Evolutionary conservation across 2,797 vertebrate species (phyloP), one percentile per base, ranked within the genome.

Genomic region (Xenops minutus): DNA sequence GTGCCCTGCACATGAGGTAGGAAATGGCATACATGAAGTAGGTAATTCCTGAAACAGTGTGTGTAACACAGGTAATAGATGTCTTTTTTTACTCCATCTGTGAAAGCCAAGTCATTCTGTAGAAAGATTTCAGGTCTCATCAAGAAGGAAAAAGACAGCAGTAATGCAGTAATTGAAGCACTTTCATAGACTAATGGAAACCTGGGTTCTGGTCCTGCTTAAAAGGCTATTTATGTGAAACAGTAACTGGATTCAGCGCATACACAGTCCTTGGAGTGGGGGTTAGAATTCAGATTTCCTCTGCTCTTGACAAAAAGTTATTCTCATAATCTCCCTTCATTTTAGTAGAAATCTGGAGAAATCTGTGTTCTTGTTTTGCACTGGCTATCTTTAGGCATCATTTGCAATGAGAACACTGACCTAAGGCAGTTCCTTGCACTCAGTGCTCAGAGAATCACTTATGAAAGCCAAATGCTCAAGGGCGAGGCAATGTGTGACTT

Each of bases 391-490:
- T 67, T 4, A 90, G n/a, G 48, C 29, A 76, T 48, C 48, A 87
- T 91, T 48, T 93, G 59, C 67, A 92, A 23, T 24, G 14, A 68
- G 58, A 93, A 52, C 55, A 37, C 37, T 67, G 55, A 67, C 27
- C 63, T 49, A 63, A 55, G 48, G 61, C 55, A 89, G 22, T 62
- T 81, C 32, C 59, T 61, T 79, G 29, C 26, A 56, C 36, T 76
- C 2, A 0, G 30, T 73, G 34, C 41, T 87, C 67, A 66, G 56
- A 79, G 29, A 78, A 52, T 46, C 22, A 43, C 46, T 87, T 71
- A 77, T 27, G 49, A 93, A 77, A 93, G 71, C 67, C 63, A 95
- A 76, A 85, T 18, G 72, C 75, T 85, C 7, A 63, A 93, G 89
- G 78, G 84, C 0, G 4, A 85, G 84, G 75, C 87, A 43, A 39